Conservation (phyloP, 2,113 vertebrate genomes). For the Vulpes vulpes region DNA sequence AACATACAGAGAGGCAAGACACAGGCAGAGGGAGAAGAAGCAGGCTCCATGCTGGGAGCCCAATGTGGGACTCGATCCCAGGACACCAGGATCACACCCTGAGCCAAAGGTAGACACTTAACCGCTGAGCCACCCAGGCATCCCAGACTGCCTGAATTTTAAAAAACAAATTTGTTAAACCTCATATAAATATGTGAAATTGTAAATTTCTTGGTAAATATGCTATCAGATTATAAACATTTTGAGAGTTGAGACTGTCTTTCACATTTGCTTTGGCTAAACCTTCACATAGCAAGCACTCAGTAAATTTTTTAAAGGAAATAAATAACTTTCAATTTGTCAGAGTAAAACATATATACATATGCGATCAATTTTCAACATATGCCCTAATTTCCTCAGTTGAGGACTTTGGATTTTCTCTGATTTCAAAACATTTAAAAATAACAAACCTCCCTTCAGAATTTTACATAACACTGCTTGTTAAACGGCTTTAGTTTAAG, state of each 20-base stretch:
- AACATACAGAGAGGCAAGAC: too few relatives aligned
- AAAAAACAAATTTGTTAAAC: neutral
- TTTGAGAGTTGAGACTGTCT: neutral
- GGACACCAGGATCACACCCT: too few relatives aligned
- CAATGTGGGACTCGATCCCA: too few relatives aligned
- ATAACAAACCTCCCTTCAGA: neutral
- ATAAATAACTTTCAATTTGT: neutral
- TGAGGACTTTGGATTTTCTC: neutral
- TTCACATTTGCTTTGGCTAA: neutral
- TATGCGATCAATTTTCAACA: neutral
- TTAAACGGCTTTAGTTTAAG: neutral
- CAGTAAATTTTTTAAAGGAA: neutral
- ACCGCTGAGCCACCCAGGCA: too few relatives aligned
- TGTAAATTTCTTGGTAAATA: neutral
- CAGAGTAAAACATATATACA: neutral
- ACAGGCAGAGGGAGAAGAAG: too few relatives aligned
- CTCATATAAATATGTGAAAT: neutral
- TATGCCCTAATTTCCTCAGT: neutral
- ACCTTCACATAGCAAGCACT: neutral
- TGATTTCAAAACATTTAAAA: neutral
- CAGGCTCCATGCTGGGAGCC: too few relatives aligned
- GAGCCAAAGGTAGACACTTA: too few relatives aligned
- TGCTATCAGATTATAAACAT: neutral
- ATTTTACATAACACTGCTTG: neutral
- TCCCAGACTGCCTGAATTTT: neutral